Evolutionary conservation across 2,113 vertebrate genomes (phyloP), one percentile per base, ranked within the genome.

Genomic region (Sander vitreus): DNA sequence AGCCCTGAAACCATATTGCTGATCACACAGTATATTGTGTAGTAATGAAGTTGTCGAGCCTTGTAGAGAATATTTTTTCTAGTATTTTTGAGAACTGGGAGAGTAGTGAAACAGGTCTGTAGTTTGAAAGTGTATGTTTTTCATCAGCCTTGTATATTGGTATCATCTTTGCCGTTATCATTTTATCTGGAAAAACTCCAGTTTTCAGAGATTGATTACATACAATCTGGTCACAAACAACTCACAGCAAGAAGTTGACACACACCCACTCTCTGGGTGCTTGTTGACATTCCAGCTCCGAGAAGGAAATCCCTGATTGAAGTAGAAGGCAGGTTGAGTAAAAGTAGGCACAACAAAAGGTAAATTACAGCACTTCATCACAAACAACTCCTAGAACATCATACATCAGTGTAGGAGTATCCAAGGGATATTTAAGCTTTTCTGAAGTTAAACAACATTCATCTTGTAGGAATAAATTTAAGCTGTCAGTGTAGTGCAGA

Each of bases 281-380:
- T 59, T 16, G 27, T 64, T 75, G 54, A 83, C 81, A 82, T 50
- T 73, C n/a, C 0, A 19, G 19, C 45, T 70, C 64, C 4, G 33
- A 69, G 45, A 57, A 80, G 57, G 66, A 69, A 83, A 85, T 83
- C 64, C 68, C 57, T 4, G 11, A 23, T 58, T 77, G 47, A 73
- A 68, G 67, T 54, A 59, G 58, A 69, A 62, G 73, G 64, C 63
- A 78, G 53, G 65, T 13, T 83, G 73, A 77, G 79, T 68, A 53
- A 78, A 75, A 79, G 71, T 69, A 76, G 66, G n/a, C 58, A 73
- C 57, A 85, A 83, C 70, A 84, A 85, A 81, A 81, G 69, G 76
- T 83, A 81, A 89, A 89, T 87, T 76, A 84, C 43, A 55, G 62
- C 80, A 78, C 69, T 88, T 83, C 60, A 80, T 86, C 81, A 83